Percentiles rank a stretch among this genome's conserved stretches.
Evolutionary conservation across 1,140 invertebrate species (phyloP).

Genomic region (Cepaea nemoralis): DNA sequence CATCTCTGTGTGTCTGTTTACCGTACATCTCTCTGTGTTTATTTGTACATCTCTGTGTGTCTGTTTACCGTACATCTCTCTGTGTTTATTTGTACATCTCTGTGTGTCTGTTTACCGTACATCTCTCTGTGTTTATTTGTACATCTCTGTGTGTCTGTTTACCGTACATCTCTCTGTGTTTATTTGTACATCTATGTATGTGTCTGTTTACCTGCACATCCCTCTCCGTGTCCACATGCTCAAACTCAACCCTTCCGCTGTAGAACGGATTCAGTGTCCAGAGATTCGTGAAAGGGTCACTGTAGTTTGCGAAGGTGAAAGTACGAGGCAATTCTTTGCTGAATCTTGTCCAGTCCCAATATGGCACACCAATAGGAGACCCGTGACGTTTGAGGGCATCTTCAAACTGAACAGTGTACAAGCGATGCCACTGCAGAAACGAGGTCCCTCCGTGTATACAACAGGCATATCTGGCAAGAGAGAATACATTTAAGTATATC

Average conservation of each 20-base stretch:
- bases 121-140: too few species aligned
- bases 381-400: slow-evolving; percentile 49
- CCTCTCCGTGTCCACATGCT: slow-evolving; percentile 9
- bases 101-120: too few species aligned
- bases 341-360: slow-evolving; percentile 45
- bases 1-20: too few species aligned
- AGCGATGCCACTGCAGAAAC: slow-evolving; percentile 52
- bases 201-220: slow-evolving; percentile 17
- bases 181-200: slow-evolving; percentile 9
- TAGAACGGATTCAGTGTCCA: slow-evolving; percentile 38
- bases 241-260: slow-evolving; percentile 32
- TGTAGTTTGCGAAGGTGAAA: slow-evolving; percentile 35
- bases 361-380: slow-evolving; percentile 46
- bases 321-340: slow-evolving; percentile 28
- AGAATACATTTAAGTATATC: too few species aligned
- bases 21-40: too few species aligned
- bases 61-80: too few species aligned
- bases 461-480: slow-evolving; percentile 48
- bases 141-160: too few species aligned
- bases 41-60: too few species aligned
- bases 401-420: slow-evolving; percentile 51
- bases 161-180: too few species aligned
- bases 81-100: too few species aligned
- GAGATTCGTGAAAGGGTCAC: neutral
- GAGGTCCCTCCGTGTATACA: slow-evolving; percentile 50